Base-by-base conservation (phyloP, 2,888 invertebrate genomes). In the Drosophila infuscata region DNA sequence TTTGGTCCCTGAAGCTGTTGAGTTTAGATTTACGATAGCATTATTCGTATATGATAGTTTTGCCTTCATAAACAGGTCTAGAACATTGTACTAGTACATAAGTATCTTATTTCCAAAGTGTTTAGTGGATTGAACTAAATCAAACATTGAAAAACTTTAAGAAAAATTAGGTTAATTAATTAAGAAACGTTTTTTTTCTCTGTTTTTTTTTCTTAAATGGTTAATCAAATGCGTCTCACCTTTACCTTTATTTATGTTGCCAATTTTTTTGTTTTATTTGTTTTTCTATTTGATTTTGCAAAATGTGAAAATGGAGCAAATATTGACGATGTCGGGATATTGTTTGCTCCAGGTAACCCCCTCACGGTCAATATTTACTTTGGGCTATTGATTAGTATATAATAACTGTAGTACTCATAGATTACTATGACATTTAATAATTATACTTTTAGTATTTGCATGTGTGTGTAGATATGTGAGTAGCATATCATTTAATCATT, bases 231-330 rank as follows among this genome's bases (percentile, higher is more conserved):
- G 52, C 52, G 20, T 41, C 38, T 65, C 64, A 12, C 20, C 20
- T 46, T 52, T 32, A 41, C 20, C 30, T 20, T 57, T 56, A 8
- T 32, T 15, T 32, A 32, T 32, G 25, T 62, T 78, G 78, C 78
- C 75, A 81, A 81, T 79, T 73, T 38, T 78, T 79, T 74, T 57
- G n/a, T 35, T 66, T 15, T 46, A 20, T 35, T 33, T 48, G 11
- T 74, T 73, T 61, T 70, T 78, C 62, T 73, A 61, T 80, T 65
- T 72, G 57, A n/a, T 60, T 72, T 68, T 58, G 43, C 76, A 70
- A 67, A 79, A 91, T 92, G 92, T 92, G 92, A 92, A 92, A 91
- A 91, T 92, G 92, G 92, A 92, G 92, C 91, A 92, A 92, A 92
- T 92, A 91, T 80, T 91, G 91, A 83, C 83, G 78, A 82, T 88